A percentile compares a stretch with the other conserved stretches of the same genome.
Evolutionary conservation across 37 sponge, comb jelly and placozoan genomes (phyloP).

Genomic region (Crambe crambe): DNA sequence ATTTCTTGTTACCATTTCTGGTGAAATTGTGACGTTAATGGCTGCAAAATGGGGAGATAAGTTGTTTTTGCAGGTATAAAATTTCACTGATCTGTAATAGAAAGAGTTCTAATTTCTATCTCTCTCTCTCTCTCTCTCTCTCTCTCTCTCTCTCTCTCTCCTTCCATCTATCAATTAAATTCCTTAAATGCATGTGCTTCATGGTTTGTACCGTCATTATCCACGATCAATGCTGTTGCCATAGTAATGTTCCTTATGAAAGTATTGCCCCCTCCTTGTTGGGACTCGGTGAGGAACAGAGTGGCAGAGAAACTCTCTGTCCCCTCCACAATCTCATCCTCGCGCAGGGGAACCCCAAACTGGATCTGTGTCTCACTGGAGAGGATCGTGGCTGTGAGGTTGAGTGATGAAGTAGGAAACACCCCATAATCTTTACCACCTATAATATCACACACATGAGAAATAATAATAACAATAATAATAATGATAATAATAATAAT

Average conservation of each 20-base stretch:
- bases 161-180: too few relatives aligned
- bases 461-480: too few relatives aligned
- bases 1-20: not conserved
- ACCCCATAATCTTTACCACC: conserved; percentile 23
- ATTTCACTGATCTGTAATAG: too few relatives aligned
- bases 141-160: too few relatives aligned
- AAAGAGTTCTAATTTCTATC: too few relatives aligned
- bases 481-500: too few relatives aligned
- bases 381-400: not conserved
- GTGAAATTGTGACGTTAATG: conserved; percentile 7
- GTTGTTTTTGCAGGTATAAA: too few relatives aligned
- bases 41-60: conserved; percentile 13
- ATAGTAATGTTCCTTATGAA: not conserved
- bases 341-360: not conserved
- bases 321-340: conserved; percentile 13
- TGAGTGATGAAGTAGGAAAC: not conserved
- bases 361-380: not conserved
- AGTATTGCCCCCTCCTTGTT: not conserved
- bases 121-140: too few relatives aligned
- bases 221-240: conserved; percentile 8
- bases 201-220: conserved; percentile 24
- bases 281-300: not conserved
- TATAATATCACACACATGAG: not conserved
- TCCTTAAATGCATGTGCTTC: too few relatives aligned
- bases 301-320: not conserved